These are phyloP conservation scores for Seladonia tumulorum DNA, from an alignment of 2,888 invertebrate genomes.

Conservation along the genomic window DNA sequence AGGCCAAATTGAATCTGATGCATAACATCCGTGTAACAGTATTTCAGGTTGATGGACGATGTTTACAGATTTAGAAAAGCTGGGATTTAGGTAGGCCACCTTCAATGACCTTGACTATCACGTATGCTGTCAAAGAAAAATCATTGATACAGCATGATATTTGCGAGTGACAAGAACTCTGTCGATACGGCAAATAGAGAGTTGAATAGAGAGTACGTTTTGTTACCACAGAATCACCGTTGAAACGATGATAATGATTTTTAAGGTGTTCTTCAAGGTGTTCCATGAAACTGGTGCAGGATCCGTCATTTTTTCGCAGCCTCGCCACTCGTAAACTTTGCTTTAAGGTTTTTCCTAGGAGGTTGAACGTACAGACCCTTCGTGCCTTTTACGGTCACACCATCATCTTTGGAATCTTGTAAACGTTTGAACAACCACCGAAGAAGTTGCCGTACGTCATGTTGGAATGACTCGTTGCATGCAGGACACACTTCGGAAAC, in stretches of 20 bases:
- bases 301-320: slow-evolving; percentile 42
- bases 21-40: slow-evolving; percentile 30
- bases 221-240: not conserved
- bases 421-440: slow-evolving; percentile 49
- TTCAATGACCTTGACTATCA: not conserved
- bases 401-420: slow-evolving; percentile 68
- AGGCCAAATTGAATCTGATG: not conserved
- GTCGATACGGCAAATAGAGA: not conserved
- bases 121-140: not conserved
- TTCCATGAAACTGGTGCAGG: slow-evolving; percentile 41
- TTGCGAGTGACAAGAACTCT: not conserved
- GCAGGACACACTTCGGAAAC: slow-evolving; percentile 41
- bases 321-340: slow-evolving; percentile 50
- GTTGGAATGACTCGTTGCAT: slow-evolving; percentile 49
- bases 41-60: slow-evolving; percentile 4
- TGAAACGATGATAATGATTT: slow-evolving; percentile 12
- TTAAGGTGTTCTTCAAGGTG: slow-evolving; percentile 1
- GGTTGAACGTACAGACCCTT: slow-evolving; percentile 52
- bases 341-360: slow-evolving; percentile 59
- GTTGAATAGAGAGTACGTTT: not conserved
- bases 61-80: no score
- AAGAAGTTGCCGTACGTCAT: slow-evolving; percentile 52
- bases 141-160: not conserved
- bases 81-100: no score
- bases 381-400: slow-evolving; percentile 56